Percentiles rank a stretch among this genome's conserved stretches.
Conservation (phyloP, 2,113 vertebrate species). For the Camelus dromedarius region DNA sequence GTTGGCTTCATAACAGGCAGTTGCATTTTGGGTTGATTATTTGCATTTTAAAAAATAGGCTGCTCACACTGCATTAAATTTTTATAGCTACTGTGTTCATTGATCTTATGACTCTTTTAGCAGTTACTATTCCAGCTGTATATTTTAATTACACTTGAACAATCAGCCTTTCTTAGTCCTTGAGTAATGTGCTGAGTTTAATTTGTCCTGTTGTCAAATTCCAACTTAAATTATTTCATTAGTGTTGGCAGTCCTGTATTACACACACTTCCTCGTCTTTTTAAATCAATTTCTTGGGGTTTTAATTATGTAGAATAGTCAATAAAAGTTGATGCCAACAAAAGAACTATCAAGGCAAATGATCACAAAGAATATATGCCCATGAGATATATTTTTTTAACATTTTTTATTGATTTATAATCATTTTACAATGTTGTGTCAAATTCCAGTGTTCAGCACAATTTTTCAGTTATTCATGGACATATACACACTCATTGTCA, state of each 20-base stretch:
- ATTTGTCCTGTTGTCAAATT: slow-evolving; percentile 83
- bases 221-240: slow-evolving; percentile 81
- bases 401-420: no score
- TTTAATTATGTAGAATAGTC: slow-evolving; percentile 80
- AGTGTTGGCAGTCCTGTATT: slow-evolving; percentile 68
- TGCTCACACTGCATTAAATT: slow-evolving; percentile 77
- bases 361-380: slow-evolving; percentile 62
- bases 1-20: slow-evolving; percentile 58
- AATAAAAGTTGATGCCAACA: slow-evolving; percentile 78
- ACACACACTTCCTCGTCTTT: slow-evolving; percentile 68
- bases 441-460: no score
- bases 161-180: slow-evolving; percentile 79
- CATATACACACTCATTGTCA: no score
- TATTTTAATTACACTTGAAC: slow-evolving; percentile 84
- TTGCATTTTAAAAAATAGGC: slow-evolving; percentile 76
- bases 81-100: slow-evolving; percentile 82
- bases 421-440: no score
- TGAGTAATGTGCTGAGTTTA: slow-evolving; percentile 82
- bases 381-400: slow-evolving; percentile 62
- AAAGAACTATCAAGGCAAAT: slow-evolving; percentile 72
- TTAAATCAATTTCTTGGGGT: slow-evolving; percentile 74
- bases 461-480: no score
- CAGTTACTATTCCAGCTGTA: slow-evolving; percentile 71
- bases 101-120: slow-evolving; percentile 76
- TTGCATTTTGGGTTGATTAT: slow-evolving; percentile 76